Evolutionary conservation across 2,888 invertebrate genomes (phyloP).

Genomic region (Plagodis pulveraria): DNA sequence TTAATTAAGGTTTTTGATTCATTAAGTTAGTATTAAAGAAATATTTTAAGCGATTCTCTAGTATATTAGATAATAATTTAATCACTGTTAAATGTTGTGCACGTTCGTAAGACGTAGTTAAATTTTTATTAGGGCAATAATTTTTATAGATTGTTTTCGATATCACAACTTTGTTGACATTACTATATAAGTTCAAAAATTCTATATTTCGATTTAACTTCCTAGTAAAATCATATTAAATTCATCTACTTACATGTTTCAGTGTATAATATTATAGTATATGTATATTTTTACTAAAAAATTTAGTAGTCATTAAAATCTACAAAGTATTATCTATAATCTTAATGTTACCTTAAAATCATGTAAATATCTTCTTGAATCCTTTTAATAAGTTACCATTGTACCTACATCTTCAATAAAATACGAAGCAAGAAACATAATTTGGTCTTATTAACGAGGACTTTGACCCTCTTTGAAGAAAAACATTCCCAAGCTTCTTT

Average conservation of each 20-base stretch:
- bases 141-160: slow-evolving; percentile 59
- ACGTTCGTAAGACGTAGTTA: slow-evolving; percentile 74
- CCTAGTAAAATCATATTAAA: slow-evolving; percentile 16
- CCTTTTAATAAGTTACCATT: slow-evolving; percentile 77
- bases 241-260: slow-evolving; percentile 10
- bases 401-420: slow-evolving; percentile 80
- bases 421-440: slow-evolving; percentile 52
- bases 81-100: slow-evolving; percentile 85
- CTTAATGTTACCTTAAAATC: slow-evolving; percentile 69
- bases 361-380: slow-evolving; percentile 81
- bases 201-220: slow-evolving; percentile 21
- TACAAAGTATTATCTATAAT: slow-evolving; percentile 66
- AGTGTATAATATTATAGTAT: slow-evolving; percentile 26
- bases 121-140: slow-evolving; percentile 76
- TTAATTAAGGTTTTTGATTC: slow-evolving; percentile 59
- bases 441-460: slow-evolving; percentile 35
- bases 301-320: slow-evolving; percentile 42
- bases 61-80: slow-evolving; percentile 76
- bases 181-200: slow-evolving; percentile 21
- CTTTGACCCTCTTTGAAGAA: slow-evolving; percentile 12
- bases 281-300: slow-evolving; percentile 31
- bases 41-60: slow-evolving; percentile 58
- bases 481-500: slow-evolving; percentile 19
- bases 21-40: slow-evolving; percentile 51
- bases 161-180: slow-evolving; percentile 32